Evolutionary conservation across 2,797 vertebrate genomes (phyloP), one percentile per base, ranked within the genome.

Genomic region (Spinibarbus caldwelli): DNA sequence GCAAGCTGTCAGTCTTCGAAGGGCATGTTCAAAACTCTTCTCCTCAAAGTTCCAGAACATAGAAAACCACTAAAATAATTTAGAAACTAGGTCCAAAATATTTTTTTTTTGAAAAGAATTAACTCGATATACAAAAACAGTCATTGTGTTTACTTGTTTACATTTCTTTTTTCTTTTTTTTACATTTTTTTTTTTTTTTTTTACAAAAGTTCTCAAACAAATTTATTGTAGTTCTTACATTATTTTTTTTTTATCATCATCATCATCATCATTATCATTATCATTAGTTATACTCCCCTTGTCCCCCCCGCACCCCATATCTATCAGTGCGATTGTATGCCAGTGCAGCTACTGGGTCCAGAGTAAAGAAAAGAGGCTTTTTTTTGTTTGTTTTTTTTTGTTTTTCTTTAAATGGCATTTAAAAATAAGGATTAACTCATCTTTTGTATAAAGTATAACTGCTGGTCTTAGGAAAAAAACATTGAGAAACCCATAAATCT

Each of bases 391-490:
- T n/a, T n/a, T n/a, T 96, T 36, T 9, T 41, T 10, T 92, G 91
- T 94, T 89, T n/a, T 93, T 88, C 29, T 34, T 95, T 95, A 93
- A 95, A 92, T 95, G 95, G 94, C 94, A 94, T 94, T 96, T 96
- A 97, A 97, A 95, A 96, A 97, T 96, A 97, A 97, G 96, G 96
- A 94, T 97, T 95, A 96, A 97, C 96, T 93, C 95, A 96, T 97
- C 95, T 97, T 97, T 97, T 97, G 95, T 98, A 99, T 96, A 99
- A 99, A 99, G 97, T 96, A 98, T 99, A 97, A 96, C 96, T 99
- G 98, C 98, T 99, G 98, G 98, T 99, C 96, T 98, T 93, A 95
- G 97, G 97, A 97, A 96, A 95, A 96, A 95, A 96, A 95, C 96
- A 97, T 96, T 96, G 95, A 97, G 95, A 98, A 99, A 98, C 97